A percentile compares a stretch with the other conserved stretches of the same genome.
These are phyloP conservation scores for Megaceryle torquata DNA, from an alignment of 2,113 vertebrate genomes.

Conservation along the genomic window DNA sequence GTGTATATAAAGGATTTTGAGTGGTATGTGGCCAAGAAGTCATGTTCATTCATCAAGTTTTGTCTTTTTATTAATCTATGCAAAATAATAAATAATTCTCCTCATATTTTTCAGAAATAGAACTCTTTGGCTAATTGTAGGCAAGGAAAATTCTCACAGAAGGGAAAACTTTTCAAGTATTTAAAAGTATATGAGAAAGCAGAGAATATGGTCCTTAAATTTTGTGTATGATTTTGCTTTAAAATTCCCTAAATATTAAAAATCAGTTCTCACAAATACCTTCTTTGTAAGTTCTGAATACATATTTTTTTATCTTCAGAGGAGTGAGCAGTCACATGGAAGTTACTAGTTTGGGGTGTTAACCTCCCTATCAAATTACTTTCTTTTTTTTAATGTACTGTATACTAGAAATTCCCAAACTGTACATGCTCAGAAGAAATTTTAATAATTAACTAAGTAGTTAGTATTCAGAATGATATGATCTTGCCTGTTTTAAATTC, in stretches of 20 bases:
- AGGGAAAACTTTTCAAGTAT: background rate
- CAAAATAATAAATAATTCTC: background rate
- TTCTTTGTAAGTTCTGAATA: background rate
- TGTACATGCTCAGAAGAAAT: conserved; percentile 33
- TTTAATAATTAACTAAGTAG: conserved; percentile 48
- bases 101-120: background rate
- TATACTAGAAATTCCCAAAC: conserved; percentile 25
- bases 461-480: conserved; percentile 39
- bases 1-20: background rate
- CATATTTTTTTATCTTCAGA: background rate
- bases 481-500: conserved; percentile 26
- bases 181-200: background rate
- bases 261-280: background rate
- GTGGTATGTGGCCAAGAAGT: background rate
- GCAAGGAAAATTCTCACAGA: background rate
- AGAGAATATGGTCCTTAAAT: background rate
- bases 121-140: background rate
- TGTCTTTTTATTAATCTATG: background rate
- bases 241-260: background rate
- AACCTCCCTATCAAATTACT: background rate
- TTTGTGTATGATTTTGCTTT: background rate
- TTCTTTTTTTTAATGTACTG: background rate
- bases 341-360: background rate
- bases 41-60: background rate
- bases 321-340: background rate